Percentiles rank a stretch among this genome's conserved stretches.
phyloP scores from a whole-genome alignment of 2,888 invertebrate species.

The Timandra comae region DNA sequence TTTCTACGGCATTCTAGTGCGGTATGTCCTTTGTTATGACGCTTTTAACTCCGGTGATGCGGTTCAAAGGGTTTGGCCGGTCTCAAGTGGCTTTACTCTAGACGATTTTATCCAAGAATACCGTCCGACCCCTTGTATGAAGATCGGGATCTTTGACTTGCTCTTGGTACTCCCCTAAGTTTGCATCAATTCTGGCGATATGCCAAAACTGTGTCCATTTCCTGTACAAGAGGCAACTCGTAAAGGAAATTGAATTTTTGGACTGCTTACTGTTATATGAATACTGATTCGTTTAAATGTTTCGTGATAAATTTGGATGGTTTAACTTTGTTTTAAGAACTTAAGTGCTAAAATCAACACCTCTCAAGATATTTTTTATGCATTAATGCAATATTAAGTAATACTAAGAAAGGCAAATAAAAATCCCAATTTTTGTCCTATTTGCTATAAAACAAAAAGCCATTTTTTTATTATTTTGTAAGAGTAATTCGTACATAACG shows the following conservation, averaged over 20 bases:
- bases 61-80: constrained; percentile 2
- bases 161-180: constrained; percentile 24
- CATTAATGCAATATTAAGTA: no score
- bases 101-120: constrained; percentile 10
- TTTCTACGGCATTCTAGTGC: no score
- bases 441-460: no score
- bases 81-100: constrained; percentile 11
- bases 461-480: no score
- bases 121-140: constrained; percentile 7
- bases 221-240: constrained; percentile 19
- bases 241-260: constrained; percentile 32
- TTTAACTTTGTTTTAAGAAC: no score
- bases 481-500: no score
- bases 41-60: not conserved
- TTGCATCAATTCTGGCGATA: constrained; percentile 26
- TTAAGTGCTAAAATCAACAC: no score
- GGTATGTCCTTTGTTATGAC: not conserved
- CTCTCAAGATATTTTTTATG: no score
- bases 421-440: no score
- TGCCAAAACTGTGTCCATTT: constrained; percentile 26
- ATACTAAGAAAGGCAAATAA: no score
- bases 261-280: constrained; percentile 6
- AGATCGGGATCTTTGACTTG: constrained; percentile 10
- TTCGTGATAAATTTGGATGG: no score
- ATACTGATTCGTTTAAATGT: no score